Conservation (phyloP, 2,113 vertebrate species). For the Struthio camelus region DNA sequence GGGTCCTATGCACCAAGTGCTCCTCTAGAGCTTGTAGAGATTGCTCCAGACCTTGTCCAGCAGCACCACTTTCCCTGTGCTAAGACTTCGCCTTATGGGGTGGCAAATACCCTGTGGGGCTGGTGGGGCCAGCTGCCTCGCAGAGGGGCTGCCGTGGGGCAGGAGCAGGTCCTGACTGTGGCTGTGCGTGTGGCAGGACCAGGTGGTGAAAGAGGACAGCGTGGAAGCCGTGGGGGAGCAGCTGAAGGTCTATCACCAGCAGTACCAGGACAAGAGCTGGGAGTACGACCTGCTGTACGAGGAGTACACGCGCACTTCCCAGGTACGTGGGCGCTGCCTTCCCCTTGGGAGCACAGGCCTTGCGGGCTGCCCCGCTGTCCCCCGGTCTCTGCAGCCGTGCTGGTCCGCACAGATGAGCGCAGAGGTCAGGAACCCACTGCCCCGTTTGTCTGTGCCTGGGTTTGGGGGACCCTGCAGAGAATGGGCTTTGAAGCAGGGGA, state of each 20-base stretch:
- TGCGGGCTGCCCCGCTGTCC: fast-evolving
- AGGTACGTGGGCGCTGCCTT: slow-evolving; percentile 54
- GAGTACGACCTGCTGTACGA: slow-evolving; percentile 84
- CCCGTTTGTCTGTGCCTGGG: background rate
- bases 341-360: background rate
- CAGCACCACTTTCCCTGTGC: background rate
- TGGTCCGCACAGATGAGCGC: background rate
- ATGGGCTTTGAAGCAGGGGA: fast-evolving
- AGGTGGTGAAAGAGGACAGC: slow-evolving; percentile 71
- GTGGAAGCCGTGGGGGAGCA: slow-evolving; percentile 84
- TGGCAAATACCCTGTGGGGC: background rate
- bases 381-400: fast-evolving
- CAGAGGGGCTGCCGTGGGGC: background rate
- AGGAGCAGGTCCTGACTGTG: background rate
- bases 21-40: no score
- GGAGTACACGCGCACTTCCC: slow-evolving; percentile 82
- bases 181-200: slow-evolving; percentile 49
- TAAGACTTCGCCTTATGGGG: background rate
- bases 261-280: slow-evolving; percentile 85
- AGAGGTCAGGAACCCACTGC: background rate
- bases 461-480: background rate
- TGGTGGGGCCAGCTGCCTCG: background rate
- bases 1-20: background rate
- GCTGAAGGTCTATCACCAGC: slow-evolving; percentile 83
- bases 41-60: background rate